phyloP scores from a whole-genome alignment of 2,888 invertebrate species.

The Yponomeuta malinellus region DNA sequence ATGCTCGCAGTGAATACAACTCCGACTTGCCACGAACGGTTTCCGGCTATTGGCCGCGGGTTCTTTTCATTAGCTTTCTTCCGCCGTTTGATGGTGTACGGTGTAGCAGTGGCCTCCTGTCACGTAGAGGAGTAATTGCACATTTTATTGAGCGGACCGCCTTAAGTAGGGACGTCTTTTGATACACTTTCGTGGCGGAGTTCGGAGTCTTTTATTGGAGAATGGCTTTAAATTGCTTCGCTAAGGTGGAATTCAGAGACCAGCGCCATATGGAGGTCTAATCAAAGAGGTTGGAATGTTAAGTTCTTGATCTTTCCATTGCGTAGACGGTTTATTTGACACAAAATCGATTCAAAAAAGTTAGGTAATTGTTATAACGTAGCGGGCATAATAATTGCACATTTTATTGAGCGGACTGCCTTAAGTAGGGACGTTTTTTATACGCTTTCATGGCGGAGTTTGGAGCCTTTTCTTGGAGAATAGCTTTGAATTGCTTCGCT shows the following conservation, averaged over 20 bases:
- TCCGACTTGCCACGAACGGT: slow-evolving; percentile 31
- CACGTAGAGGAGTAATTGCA: slow-evolving; percentile 18
- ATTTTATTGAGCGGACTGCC: slow-evolving; percentile 6
- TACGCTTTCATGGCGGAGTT: slow-evolving; percentile 1
- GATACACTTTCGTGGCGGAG: slow-evolving; percentile 3
- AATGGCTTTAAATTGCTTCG: neutral
- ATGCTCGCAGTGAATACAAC: neutral
- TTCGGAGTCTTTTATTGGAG: neutral
- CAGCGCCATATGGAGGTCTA: neutral
- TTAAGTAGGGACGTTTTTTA: slow-evolving; percentile 9
- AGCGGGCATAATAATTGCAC: slow-evolving; percentile 13
- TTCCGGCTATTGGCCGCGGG: slow-evolving; percentile 70
- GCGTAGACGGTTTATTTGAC: too few species aligned
- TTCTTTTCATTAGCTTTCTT: slow-evolving; percentile 63
- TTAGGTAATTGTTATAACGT: too few species aligned
- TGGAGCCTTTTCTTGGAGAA: neutral
- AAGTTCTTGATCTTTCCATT: too few species aligned
- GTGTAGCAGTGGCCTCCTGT: neutral
- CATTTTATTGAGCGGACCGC: slow-evolving; percentile 8
- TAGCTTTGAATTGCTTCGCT: neutral
- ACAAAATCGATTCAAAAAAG: too few species aligned
- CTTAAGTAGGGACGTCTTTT: slow-evolving; percentile 9
- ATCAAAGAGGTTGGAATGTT: too few species aligned
- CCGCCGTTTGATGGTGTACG: slow-evolving; percentile 16
- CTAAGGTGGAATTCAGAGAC: neutral